phyloP scores from a whole-genome alignment of 2,113 vertebrate genomes.

The Baryphthengus martii region DNA sequence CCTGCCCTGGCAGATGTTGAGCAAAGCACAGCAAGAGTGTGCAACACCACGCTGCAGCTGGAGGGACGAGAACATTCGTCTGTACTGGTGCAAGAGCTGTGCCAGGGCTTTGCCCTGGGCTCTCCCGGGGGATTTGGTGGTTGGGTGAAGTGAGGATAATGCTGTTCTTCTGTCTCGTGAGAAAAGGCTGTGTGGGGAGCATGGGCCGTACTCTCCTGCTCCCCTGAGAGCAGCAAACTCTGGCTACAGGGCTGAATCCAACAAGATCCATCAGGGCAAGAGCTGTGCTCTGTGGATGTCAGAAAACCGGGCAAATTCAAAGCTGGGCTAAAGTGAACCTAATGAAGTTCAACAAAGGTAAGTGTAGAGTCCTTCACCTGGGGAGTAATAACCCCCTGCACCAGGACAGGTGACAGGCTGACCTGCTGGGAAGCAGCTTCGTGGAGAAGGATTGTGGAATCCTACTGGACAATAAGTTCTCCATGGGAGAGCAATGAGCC shows the following conservation, averaged over 20 bases:
- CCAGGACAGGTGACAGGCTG: no score
- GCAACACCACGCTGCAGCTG: fast-evolving
- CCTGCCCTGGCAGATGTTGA: background rate
- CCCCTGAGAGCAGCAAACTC: background rate
- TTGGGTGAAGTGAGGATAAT: background rate
- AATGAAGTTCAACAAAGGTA: no score
- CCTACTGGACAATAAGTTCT: no score
- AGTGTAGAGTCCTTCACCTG: no score
- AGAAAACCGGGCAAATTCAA: background rate
- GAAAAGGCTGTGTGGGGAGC: background rate
- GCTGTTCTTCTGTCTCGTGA: background rate
- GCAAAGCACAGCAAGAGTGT: background rate
- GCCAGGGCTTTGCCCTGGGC: background rate
- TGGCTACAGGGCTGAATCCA: background rate
- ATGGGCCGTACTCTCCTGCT: background rate
- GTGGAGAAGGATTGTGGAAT: no score
- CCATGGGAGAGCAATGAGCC: no score
- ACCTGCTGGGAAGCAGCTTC: no score
- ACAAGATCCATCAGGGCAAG: background rate
- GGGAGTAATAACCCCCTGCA: no score
- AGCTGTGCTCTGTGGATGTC: no score
- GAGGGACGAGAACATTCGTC: fast-evolving
- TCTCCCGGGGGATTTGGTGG: background rate
- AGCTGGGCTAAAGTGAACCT: no score
- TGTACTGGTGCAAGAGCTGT: background rate